Evolutionary conservation across 2,113 vertebrate genomes (phyloP), one percentile per base, ranked within the genome.

Genomic region (Amblyornis subalaris): DNA sequence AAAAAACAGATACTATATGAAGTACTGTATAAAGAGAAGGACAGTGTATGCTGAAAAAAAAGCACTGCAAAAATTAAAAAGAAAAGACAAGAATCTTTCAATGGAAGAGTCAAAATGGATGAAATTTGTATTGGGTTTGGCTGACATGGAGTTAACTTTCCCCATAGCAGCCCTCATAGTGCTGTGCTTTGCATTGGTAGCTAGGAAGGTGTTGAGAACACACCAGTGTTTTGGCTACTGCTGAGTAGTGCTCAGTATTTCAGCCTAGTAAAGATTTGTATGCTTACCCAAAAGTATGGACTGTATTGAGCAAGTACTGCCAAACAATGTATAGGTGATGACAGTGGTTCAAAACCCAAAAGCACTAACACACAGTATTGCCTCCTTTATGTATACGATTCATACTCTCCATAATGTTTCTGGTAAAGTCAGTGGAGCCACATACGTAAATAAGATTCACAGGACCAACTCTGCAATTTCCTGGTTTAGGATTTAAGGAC

Each of bases 351-450:
- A 66, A 51, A 42, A 74, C 23, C 7, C 31, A 65, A 60, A 64
- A 0, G 0, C 22, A 20, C 35, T 55, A 81, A 60, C 0, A 1
- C 51, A 67, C 12, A 24, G 21, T 42, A 77, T 31, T 70, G 36
- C 18, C 26, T 50, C 19, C 40, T 42, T 78, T 82, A 31, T 36
- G 29, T 38, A 45, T 45, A 53, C 36, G 42, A 48, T 35, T 82
- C 44, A 72, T 67, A 60, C 25, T 76, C 35, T 61, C 35, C 44
- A 55, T 48, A 26, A 51, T 51, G 50, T 85, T 66, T n/a, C 50
- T 54, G 29, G 20, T 55, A 80, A 93, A 91, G 73, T 70, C 85
- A 85, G 81, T 81, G 79, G 78, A 92, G 77, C 31, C 45, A 90
- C 86, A 47, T 47, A 58, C 29, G 81, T 40, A 78, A 83, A 47